Base-by-base conservation (phyloP, 2,797 vertebrate genomes). In the Enteromius thamalakanensis region DNA sequence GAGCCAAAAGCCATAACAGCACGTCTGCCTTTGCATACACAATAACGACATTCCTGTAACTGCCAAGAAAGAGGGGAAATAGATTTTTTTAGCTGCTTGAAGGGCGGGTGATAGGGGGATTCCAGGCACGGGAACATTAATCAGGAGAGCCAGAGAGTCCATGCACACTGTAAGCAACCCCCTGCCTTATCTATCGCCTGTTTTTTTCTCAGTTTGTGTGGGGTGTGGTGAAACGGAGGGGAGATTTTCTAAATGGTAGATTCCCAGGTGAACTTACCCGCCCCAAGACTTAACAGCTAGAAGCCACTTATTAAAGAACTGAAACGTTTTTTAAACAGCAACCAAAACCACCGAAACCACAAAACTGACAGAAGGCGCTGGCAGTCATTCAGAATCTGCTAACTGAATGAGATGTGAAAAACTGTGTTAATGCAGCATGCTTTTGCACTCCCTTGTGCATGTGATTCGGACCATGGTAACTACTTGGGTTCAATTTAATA, bases 81-180 rank as follows among this genome's bases (percentile, higher is more conserved):
- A 40, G 17, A 67, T 75, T 85, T 81, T 81, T 88, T 86, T 81
- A 74, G 84, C 47, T 15, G 34, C 81, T 76, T 15, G 40, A 78
- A 86, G 85, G 89, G 83, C 87, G 88, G 86, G 86, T 90, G 88
- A 92, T 91, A 91, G 93, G 94, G 92, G 93, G 92, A 92, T 94
- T 94, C 92, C 93, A 92, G 87, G 90, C 64, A 60, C 87, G 88
- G 88, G 86, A 89, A 91, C 89, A 92, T 88, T 89, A 87, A 93
- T 93, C 83, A 91, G 88, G 78, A 79, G 86, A 90, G 91, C 87
- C 45, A 23, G 88, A 90, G 87, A 91, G 88, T 89, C 87, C 12
- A 51, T 89, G 87, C 83, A 85, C 37, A 45, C 65, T 72, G 49
- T 77, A 68, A 55, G 67, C 65, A 80, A 34, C 26, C 21, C 29